A percentile compares a stretch with the other conserved stretches of the same genome.
Evolutionary conservation across 1,140 invertebrate species (phyloP).

Genomic region (Aphis gossypii): DNA sequence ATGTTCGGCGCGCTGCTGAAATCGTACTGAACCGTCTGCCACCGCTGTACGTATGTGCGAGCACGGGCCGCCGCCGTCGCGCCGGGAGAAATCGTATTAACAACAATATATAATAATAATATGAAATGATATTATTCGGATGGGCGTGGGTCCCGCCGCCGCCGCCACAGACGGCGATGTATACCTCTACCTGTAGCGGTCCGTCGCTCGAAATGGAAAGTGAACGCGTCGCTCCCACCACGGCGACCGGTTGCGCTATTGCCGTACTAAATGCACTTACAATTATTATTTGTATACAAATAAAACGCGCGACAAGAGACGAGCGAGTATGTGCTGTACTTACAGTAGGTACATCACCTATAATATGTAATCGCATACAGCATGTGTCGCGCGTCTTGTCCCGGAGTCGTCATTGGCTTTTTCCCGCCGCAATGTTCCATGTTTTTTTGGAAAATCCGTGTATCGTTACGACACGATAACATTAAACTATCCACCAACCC

Average conservation of each 20-base stretch:
- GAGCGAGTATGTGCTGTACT: neutral
- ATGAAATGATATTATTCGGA: neutral
- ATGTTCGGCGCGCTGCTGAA: constrained; percentile 46
- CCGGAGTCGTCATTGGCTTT: no score
- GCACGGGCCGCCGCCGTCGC: neutral
- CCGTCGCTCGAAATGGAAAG: constrained; percentile 53
- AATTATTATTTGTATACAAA: constrained; percentile 8
- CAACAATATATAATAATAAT: neutral
- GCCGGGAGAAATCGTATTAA: neutral
- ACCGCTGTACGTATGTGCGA: no score
- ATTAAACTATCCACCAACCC: no score
- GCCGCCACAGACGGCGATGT: neutral
- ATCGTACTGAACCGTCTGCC: constrained; percentile 24
- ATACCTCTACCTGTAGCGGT: neutral
- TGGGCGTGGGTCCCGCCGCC: constrained; percentile 28
- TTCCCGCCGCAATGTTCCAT: no score
- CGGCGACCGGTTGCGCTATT: neutral
- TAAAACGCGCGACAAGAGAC: neutral
- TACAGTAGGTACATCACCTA: no score
- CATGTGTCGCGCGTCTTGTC: no score
- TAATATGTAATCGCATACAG: no score
- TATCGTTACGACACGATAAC: no score
- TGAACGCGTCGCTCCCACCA: constrained; percentile 33
- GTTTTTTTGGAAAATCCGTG: no score
- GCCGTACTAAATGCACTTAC: neutral